Percentiles rank a stretch among this genome's conserved stretches.
Evolutionary conservation across 2,888 invertebrate genomes (phyloP).

Genomic region (Sclerodermus sp.): DNA sequence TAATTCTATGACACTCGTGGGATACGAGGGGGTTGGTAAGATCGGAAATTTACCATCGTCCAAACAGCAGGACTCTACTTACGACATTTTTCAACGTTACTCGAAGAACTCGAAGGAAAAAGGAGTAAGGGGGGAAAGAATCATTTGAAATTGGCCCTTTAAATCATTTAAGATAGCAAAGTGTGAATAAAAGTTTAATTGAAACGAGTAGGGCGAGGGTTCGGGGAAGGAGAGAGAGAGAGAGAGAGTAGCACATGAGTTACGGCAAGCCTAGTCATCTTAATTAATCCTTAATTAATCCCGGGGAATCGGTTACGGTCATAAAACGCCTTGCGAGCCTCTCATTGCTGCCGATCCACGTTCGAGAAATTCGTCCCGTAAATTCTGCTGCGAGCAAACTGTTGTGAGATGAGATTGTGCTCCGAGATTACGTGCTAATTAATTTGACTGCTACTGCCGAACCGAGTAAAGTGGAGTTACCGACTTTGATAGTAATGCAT

Average conservation of each 20-base stretch:
- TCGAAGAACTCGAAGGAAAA: too few relatives aligned
- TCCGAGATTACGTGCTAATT: constrained; percentile 14
- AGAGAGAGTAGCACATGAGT: constrained; percentile 13
- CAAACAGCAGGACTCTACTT: too few relatives aligned
- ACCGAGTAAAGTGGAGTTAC: too few relatives aligned
- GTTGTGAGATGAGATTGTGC: constrained; percentile 4
- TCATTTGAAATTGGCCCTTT: too few relatives aligned
- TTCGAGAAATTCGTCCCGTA: constrained; percentile 10
- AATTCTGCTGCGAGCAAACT: background rate
- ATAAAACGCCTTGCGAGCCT: constrained; percentile 7
- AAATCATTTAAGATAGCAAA: too few relatives aligned
- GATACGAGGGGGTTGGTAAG: too few relatives aligned
- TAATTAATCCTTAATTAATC: constrained; percentile 52
- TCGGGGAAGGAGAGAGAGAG: constrained; percentile 6
- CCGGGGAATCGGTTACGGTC: constrained; percentile 29
- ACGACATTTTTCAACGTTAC: too few relatives aligned
- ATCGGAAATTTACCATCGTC: too few relatives aligned
- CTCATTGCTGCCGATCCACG: background rate
- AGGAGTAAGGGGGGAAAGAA: too few relatives aligned
- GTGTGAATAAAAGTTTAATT: too few relatives aligned
- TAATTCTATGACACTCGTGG: too few relatives aligned
- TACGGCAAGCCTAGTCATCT: constrained; percentile 25
- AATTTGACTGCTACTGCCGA: constrained; percentile 3
- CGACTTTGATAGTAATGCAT: too few relatives aligned
- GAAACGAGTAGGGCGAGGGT: background rate